Percentiles rank a stretch among this genome's conserved stretches.
Conservation (phyloP, 2,113 vertebrate genomes). For the Calypte anna region DNA sequence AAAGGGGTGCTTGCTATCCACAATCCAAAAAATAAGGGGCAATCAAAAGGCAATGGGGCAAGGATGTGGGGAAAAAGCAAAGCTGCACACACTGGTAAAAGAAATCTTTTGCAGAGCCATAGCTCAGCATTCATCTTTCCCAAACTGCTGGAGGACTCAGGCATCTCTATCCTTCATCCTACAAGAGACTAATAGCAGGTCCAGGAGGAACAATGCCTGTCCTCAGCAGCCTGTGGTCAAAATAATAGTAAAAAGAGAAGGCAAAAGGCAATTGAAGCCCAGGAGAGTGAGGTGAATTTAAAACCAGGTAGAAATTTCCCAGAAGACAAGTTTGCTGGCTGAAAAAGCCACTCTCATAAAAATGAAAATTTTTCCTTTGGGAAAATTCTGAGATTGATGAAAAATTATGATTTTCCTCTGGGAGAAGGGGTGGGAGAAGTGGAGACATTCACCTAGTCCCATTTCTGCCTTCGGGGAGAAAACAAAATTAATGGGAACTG, state of each 20-base stretch:
- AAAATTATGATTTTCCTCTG: conserved; percentile 26
- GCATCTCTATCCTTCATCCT: not conserved
- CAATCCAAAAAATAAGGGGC: not conserved
- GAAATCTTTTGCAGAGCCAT: not conserved
- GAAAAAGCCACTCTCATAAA: conserved; percentile 24
- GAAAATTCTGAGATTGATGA: conserved; percentile 45
- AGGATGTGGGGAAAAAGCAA: not conserved
- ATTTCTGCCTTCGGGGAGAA: conserved; percentile 53
- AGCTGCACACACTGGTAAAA: not conserved
- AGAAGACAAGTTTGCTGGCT: conserved; percentile 13
- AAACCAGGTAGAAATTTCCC: conserved; percentile 43
- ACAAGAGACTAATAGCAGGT: not conserved
- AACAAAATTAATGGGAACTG: conserved; percentile 17
- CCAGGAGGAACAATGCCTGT: not conserved
- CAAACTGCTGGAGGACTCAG: not conserved
- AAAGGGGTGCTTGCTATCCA: not conserved
- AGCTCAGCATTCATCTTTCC: not conserved
- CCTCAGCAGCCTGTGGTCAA: not conserved
- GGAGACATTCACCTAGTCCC: not conserved
- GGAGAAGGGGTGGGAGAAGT: conserved; percentile 24
- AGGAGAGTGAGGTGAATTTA: conserved; percentile 32
- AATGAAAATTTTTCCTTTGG: conserved; percentile 24
- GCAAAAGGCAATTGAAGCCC: not conserved
- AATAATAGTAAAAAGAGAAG: not conserved
- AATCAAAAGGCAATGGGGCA: not conserved